Evolutionary conservation across 2,797 vertebrate species (phyloP).

Genomic region (Malurus splendens): DNA sequence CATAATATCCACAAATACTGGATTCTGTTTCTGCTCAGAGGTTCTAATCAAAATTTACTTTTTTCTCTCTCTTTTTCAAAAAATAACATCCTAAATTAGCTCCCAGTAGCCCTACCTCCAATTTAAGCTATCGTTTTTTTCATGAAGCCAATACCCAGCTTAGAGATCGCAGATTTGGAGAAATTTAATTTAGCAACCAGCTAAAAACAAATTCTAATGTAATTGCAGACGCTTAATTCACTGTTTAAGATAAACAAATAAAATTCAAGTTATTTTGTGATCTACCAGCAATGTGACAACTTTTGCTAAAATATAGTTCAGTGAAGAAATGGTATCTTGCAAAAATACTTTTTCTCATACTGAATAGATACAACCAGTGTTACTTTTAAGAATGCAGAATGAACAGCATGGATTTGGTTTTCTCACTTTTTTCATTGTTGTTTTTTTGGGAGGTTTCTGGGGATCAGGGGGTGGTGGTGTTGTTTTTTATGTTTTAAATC

Average conservation of each 20-base stretch:
- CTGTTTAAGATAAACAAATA: background rate
- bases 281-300: background rate
- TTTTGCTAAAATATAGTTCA: background rate
- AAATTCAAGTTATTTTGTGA: background rate
- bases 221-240: background rate
- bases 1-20: background rate
- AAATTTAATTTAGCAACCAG: background rate
- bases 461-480: fast-evolving
- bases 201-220: background rate
- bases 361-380: background rate
- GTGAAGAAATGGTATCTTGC: background rate
- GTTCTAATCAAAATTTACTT: background rate
- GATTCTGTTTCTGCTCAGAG: background rate
- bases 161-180: background rate
- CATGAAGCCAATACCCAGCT: background rate
- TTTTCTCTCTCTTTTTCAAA: background rate
- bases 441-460: background rate
- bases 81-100: background rate
- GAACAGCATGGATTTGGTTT: background rate
- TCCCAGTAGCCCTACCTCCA: background rate
- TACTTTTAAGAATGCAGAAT: background rate
- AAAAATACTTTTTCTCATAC: background rate
- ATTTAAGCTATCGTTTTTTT: background rate
- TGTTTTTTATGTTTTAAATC: background rate
- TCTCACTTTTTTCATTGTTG: background rate